Evolutionary conservation across 2,113 vertebrate species (phyloP).

Genomic region (Fulmarus glacialis): DNA sequence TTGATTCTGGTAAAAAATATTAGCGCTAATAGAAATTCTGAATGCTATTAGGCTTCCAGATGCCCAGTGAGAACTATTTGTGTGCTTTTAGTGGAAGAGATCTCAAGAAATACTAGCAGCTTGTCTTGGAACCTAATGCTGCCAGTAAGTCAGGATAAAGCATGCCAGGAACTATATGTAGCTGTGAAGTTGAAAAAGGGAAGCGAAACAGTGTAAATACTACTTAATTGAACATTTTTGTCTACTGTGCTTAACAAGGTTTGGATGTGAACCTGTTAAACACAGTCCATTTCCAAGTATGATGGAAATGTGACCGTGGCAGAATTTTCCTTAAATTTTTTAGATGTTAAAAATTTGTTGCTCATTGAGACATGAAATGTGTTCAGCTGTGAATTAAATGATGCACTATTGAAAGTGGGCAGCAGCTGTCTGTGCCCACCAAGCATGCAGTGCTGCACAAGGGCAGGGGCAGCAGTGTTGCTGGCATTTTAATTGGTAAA

Average conservation of each 20-base stretch:
- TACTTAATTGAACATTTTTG: background rate
- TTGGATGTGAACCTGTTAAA: background rate
- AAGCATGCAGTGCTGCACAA: fast-evolving
- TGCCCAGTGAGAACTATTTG: background rate
- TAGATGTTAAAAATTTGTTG: fast-evolving
- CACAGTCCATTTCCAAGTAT: no score
- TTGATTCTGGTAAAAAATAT: background rate
- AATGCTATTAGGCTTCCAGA: background rate
- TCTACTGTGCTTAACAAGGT: background rate
- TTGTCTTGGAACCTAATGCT: background rate
- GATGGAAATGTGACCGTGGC: background rate
- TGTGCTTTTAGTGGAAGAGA: background rate
- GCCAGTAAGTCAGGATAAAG: background rate
- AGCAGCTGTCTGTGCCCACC: fast-evolving
- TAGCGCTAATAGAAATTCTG: background rate
- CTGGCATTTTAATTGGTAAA: fast-evolving
- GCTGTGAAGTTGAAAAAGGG: background rate
- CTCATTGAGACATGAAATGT: fast-evolving
- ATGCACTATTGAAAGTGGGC: fast-evolving
- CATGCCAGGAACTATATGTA: background rate
- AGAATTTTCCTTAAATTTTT: background rate
- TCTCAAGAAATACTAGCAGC: background rate
- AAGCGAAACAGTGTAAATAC: background rate
- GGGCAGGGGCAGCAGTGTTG: background rate
- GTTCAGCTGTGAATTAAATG: background rate